A percentile compares a stretch with the other conserved stretches of the same genome.
These are phyloP conservation scores for Tauraco erythrolophus DNA, from an alignment of 2,113 vertebrate genomes.

Conservation along the genomic window DNA sequence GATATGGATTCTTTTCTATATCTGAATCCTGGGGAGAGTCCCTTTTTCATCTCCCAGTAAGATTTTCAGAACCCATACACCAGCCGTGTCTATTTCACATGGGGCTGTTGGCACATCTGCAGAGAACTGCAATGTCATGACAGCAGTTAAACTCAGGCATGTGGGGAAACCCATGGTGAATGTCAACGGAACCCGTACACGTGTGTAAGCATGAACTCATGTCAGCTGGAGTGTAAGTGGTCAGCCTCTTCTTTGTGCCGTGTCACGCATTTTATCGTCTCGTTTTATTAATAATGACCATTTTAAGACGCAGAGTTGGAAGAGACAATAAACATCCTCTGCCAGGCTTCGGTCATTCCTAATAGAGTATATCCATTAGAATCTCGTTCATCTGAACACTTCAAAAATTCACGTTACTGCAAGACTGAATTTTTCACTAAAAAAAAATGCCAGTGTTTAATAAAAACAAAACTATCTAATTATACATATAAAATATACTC, in stretches of 20 bases:
- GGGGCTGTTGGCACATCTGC: conserved; percentile 18
- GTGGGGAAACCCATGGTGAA: background rate
- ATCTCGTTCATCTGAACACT: background rate
- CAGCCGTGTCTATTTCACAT: conserved; percentile 47
- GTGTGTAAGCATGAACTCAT: background rate
- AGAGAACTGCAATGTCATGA: conserved; percentile 34
- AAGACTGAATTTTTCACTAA: background rate
- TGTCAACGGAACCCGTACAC: background rate
- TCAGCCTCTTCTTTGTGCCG: background rate
- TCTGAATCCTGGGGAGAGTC: conserved; percentile 12
- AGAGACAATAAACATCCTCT: background rate
- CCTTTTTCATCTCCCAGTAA: conserved; percentile 9
- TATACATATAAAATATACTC: background rate
- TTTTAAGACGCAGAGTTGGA: background rate
- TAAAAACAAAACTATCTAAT: background rate
- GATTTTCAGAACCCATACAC: conserved; percentile 36
- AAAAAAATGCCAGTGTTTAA: background rate
- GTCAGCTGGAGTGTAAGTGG: background rate
- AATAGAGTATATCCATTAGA: background rate
- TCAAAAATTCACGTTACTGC: background rate
- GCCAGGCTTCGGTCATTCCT: background rate
- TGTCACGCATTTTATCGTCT: background rate
- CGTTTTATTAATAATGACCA: background rate
- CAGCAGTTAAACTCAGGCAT: conserved; percentile 49
- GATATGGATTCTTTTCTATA: background rate